Evolutionary conservation across 2,888 invertebrate genomes (phyloP), one percentile per base, ranked within the genome.

Genomic region (Cryptus viduatorius): DNA sequence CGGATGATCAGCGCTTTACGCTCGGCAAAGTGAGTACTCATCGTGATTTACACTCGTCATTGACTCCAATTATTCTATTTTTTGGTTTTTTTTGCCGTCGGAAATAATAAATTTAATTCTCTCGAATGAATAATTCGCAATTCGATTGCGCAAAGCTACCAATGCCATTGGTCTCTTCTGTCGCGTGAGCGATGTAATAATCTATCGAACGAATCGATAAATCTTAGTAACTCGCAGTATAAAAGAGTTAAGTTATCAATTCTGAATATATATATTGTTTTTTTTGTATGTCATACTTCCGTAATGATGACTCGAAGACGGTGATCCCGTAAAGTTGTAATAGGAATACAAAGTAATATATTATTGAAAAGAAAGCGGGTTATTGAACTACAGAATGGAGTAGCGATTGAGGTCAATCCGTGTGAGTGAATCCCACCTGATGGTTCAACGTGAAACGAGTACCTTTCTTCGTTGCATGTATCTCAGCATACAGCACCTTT

Each of bases 1-100:
- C 96, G 72, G 97, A 97, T 93, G 96, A 97, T 90, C 96, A 97
- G 91, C 95, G 96, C 88, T 97, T 97, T 91, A 96, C 96, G 16
- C 94, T 97, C 85, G 97, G 97, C 96, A 97, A 97, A 96, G 97
- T 97, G 95, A 94, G 90, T 89, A 48, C 37, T 19, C 12, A 16
- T 48, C 16, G 24, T 24, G 3, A 12, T 44, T 7, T 37, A 14
- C 7, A 59, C 44, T 1, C 24, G 29, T 16, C 1, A 10, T 56
- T 24, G 10, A 12, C 24, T 56, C 10, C 10, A 24, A 12, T 56
- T 56, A 19, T 12, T 24, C 10, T 8, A 12, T 56, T 56, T 56
- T 12, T 24, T 8, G 19, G 4, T 56, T 12, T 24, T 8, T 8
- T 56, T 19, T 56, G 24, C 24, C 10, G 37, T 14, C 56, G 24